Evolutionary conservation across 2,888 invertebrate species (phyloP), one percentile per base, ranked within the genome.

Genomic region (Saturnia pavonia): DNA sequence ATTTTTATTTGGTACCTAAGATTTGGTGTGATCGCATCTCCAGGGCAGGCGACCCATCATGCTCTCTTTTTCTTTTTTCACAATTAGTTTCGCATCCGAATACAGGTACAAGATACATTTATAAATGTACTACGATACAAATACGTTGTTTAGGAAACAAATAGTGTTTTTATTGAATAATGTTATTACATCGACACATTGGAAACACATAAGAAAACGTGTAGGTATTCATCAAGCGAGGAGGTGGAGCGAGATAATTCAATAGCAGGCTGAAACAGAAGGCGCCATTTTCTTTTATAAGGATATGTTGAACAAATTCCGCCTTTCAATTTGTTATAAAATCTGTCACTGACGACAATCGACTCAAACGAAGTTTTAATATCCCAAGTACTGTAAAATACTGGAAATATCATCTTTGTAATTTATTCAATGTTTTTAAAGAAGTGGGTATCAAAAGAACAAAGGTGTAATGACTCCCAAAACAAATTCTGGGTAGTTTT

Each of bases 181-280:
- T 65, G 65, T 65, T 40, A 65, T 65, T 40, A 65, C 40, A 65
- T n/a, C 1, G n/a, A 40, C 40, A 40, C 65, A 65, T n/a, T 67
- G 66, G 22, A 67, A 54, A 51, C 48, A 40, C 67, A 43, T 42
- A 54, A 27, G 54, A 19, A 66, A 79, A 80, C 77, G 73, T 77
- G 76, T 75, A 75, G 69, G 72, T 74, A 77, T 82, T 77, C 78
- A 81, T 83, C 79, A 84, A 78, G 72, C 70, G 70, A 73, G 40
- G 78, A 75, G 74, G 73, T 74, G 76, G 76, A 51, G 80, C 76
- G 77, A 72, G 74, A 82, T 80, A 81, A 84, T 81, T 77, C 75
- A 76, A 80, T 80, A 79, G 77, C 74, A 73, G 73, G 67, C 34
- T 71, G 74, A 72, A 75, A 75, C 72, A 80, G 74, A 74, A 77